Conservation (phyloP, 2,888 invertebrate genomes). For the Sisyra nigra region DNA sequence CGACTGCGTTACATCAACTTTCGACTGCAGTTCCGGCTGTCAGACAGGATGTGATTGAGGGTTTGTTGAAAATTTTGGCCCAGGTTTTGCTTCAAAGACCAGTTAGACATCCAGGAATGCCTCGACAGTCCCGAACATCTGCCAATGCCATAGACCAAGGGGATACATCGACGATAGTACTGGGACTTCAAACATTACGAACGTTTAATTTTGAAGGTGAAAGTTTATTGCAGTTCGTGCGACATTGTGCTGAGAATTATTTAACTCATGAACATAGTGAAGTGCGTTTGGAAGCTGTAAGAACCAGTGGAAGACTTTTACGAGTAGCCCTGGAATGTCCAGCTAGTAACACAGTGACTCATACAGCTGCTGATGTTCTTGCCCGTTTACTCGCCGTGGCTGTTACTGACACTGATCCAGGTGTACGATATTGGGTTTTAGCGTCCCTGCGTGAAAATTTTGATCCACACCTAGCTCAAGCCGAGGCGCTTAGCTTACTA, state of each 20-base stretch:
- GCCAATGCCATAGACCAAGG: constrained; percentile 36
- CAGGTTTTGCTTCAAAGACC: constrained; percentile 80
- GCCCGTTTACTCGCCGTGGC: constrained; percentile 82
- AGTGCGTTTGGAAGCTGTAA: constrained; percentile 84
- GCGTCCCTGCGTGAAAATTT: constrained; percentile 83
- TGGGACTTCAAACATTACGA: constrained; percentile 85
- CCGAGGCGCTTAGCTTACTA: constrained; percentile 83
- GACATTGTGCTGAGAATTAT: constrained; percentile 83
- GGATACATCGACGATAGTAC: constrained; percentile 71
- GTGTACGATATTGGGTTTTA: constrained; percentile 85
- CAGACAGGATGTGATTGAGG: constrained; percentile 82
- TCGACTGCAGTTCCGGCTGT: constrained; percentile 76
- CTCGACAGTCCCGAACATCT: constrained; percentile 36
- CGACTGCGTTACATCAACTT: constrained; percentile 79
- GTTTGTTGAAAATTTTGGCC: constrained; percentile 80
- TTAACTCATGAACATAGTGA: constrained; percentile 82
- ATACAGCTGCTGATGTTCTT: constrained; percentile 80
- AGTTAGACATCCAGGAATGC: constrained; percentile 64
- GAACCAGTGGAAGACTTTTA: constrained; percentile 80
- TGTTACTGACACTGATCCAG: constrained; percentile 89
- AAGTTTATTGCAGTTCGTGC: constrained; percentile 80
- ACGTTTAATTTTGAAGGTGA: constrained; percentile 78
- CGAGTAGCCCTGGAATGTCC: constrained; percentile 57
- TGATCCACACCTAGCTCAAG: constrained; percentile 89
- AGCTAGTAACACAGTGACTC: constrained; percentile 69